Evolutionary conservation across 1,140 invertebrate genomes (phyloP).

Genomic region (Leptonema lineaticorne): DNA sequence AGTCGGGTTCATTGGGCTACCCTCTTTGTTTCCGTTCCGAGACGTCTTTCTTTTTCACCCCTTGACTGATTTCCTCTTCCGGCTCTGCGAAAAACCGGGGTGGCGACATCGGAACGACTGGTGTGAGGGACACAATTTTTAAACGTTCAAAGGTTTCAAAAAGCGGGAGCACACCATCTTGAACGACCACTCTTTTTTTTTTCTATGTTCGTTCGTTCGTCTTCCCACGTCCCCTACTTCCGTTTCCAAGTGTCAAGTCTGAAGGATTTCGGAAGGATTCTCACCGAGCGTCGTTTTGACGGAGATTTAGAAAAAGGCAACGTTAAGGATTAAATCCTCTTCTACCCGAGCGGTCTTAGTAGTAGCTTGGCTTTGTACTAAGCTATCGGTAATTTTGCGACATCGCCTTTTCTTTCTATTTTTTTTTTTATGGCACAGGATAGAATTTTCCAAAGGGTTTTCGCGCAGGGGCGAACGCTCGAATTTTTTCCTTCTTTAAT

Average conservation of each 20-base stretch:
- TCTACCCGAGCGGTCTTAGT: conserved; percentile 28
- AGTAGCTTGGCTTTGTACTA: conserved; percentile 25
- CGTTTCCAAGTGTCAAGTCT: conserved; percentile 39
- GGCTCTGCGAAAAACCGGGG: not conserved
- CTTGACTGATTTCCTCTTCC: conserved; percentile 41
- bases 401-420: conserved; percentile 25
- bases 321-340: conserved; percentile 32
- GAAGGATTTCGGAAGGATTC: conserved; percentile 38
- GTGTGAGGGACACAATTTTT: conserved; percentile 35
- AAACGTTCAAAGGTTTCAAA: conserved; percentile 39
- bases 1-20: conserved; percentile 22
- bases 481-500: conserved; percentile 35
- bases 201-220: not conserved
- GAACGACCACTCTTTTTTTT: conserved; percentile 20
- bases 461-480: not conserved
- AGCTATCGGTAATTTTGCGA: conserved; percentile 39
- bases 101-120: not conserved
- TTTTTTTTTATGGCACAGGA: not conserved
- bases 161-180: conserved; percentile 32
- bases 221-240: not conserved
- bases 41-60: conserved; percentile 39
- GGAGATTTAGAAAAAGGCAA: conserved; percentile 39
- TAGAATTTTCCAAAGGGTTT: not conserved
- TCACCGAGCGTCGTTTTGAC: no score
- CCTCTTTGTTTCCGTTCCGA: conserved; percentile 36